Evolutionary conservation across 2,888 invertebrate genomes (phyloP).

Genomic region (Apoderus coryli): DNA sequence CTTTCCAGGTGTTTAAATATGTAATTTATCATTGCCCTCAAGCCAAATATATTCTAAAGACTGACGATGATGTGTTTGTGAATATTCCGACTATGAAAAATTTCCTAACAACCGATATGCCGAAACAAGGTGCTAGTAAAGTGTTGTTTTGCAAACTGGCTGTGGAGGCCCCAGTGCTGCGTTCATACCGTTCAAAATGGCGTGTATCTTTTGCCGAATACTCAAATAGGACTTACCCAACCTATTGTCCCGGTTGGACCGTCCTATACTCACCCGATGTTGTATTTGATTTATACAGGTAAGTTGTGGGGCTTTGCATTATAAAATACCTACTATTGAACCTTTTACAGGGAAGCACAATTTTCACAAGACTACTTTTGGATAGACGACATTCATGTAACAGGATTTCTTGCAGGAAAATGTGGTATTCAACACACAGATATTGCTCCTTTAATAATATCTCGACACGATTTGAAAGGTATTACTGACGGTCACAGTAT

Average conservation of each 20-base stretch:
- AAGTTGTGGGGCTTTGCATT: no score
- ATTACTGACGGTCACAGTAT: slow-evolving; percentile 16
- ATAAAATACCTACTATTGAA: no score
- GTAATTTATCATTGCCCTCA: slow-evolving; percentile 51
- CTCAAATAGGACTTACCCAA: slow-evolving; percentile 47
- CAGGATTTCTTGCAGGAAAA: slow-evolving; percentile 44
- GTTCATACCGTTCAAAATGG: slow-evolving; percentile 62
- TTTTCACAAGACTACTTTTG: slow-evolving; percentile 45
- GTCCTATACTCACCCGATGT: slow-evolving; percentile 44
- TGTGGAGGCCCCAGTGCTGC: slow-evolving; percentile 16
- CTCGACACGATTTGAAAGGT: slow-evolving; percentile 13
- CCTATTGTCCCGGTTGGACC: slow-evolving; percentile 59
- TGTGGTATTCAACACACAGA: slow-evolving; percentile 41
- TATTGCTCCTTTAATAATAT: slow-evolving; percentile 19
- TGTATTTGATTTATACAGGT: slow-evolving; percentile 33
- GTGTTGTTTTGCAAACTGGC: slow-evolving; percentile 48
- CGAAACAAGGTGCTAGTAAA: slow-evolving; percentile 43
- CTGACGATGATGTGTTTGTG: slow-evolving; percentile 66
- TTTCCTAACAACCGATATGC: slow-evolving; percentile 41
- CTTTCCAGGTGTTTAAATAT: no score
- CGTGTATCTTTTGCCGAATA: slow-evolving; percentile 55
- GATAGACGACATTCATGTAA: slow-evolving; percentile 60
- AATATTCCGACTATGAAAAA: slow-evolving; percentile 47
- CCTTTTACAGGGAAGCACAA: slow-evolving; percentile 42
- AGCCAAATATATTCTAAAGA: slow-evolving; percentile 52